phyloP scores from a whole-genome alignment of 2,888 invertebrate species.

The Noctua janthina region DNA sequence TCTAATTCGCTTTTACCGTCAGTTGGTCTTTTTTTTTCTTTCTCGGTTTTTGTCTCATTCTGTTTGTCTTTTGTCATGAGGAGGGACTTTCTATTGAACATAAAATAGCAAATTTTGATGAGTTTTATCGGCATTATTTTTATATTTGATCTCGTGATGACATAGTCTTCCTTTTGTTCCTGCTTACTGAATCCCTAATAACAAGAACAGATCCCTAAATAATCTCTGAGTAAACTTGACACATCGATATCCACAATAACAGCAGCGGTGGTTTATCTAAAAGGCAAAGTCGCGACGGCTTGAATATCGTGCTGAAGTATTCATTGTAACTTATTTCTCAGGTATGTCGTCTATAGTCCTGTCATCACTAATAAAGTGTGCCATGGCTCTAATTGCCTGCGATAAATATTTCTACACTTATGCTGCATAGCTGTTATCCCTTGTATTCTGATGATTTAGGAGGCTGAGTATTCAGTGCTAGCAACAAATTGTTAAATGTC shows the following conservation, averaged over 20 bases:
- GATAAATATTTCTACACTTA: constrained; percentile 44
- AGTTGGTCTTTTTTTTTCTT: neutral
- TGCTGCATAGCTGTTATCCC: constrained; percentile 20
- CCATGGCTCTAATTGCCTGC: constrained; percentile 19
- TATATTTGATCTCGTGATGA: neutral
- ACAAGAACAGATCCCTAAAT: neutral
- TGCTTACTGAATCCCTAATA: neutral
- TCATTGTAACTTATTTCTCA: constrained; percentile 31
- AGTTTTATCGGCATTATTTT: neutral
- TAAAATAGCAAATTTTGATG: neutral
- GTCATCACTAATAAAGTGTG: constrained; percentile 33
- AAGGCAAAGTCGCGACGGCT: constrained; percentile 8
- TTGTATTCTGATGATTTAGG: constrained; percentile 28
- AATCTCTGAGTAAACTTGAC: neutral
- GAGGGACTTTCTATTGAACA: neutral
- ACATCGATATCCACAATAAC: constrained; percentile 13
- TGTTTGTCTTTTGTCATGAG: neutral
- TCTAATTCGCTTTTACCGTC: too few species aligned
- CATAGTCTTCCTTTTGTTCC: neutral
- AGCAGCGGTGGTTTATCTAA: neutral
- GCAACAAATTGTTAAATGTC: constrained; percentile 4
- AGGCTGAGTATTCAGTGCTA: constrained; percentile 8
- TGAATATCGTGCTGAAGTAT: constrained; percentile 46
- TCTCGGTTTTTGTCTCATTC: neutral
- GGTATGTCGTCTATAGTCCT: constrained; percentile 38